A percentile compares a stretch with the other conserved stretches of the same genome.
These are phyloP conservation scores for Megalops atlanticus DNA, from an alignment of 2,113 vertebrate genomes.

Conservation along the genomic window DNA sequence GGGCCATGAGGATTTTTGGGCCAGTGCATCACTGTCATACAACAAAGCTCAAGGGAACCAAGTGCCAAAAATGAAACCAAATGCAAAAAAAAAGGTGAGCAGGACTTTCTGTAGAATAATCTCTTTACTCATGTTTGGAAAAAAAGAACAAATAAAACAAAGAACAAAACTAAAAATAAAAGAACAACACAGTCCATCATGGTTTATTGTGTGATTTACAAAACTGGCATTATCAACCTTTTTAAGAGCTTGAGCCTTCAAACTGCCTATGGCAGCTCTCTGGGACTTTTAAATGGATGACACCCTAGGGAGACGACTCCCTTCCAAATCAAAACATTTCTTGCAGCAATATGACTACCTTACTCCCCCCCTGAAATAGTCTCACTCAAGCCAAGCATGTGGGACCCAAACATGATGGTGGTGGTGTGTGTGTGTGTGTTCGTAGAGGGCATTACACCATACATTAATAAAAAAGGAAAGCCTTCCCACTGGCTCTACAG, in stretches of 20 bases:
- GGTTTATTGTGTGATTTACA: background rate
- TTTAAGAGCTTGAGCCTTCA: slow-evolving; percentile 27
- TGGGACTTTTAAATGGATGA: background rate
- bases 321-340: background rate
- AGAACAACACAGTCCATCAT: background rate
- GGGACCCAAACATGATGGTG: slow-evolving; percentile 14
- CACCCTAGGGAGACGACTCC: background rate
- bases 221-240: slow-evolving; percentile 39
- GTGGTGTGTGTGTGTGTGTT: no score
- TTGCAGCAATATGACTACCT: background rate
- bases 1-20: no score
- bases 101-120: slow-evolving; percentile 10
- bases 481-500: slow-evolving; percentile 47
- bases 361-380: background rate
- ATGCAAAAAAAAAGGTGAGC: slow-evolving; percentile 12
- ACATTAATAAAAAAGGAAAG: slow-evolving; percentile 46
- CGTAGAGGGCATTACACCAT: slow-evolving; percentile 49
- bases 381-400: background rate
- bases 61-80: slow-evolving; percentile 2
- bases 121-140: slow-evolving; percentile 34
- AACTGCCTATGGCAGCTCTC: slow-evolving; percentile 15
- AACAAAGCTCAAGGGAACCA: background rate
- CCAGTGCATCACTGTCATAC: background rate
- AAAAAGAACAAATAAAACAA: background rate
- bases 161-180: background rate